Evolutionary conservation across 2,888 invertebrate genomes (phyloP).

Genomic region (Drosophila mercatorum): DNA sequence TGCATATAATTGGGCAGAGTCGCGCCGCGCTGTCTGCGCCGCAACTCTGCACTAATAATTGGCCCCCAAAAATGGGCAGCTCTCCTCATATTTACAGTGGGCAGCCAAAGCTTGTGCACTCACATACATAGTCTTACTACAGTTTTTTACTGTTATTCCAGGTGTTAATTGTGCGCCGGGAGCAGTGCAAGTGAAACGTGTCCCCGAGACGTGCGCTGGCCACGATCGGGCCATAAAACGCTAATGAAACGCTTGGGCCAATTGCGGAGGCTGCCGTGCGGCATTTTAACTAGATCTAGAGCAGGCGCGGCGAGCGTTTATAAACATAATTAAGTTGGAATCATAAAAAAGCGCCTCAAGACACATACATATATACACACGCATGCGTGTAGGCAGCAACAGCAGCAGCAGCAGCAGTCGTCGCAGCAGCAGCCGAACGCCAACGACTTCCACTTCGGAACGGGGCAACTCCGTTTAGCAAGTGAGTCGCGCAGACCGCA

Average conservation of each 20-base stretch:
- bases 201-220: slow-evolving; percentile 44
- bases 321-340: slow-evolving; percentile 78
- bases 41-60: slow-evolving; percentile 48
- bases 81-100: slow-evolving; percentile 10
- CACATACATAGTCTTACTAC: not conserved
- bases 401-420: slow-evolving; percentile 8
- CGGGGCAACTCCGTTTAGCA: slow-evolving; percentile 71
- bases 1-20: slow-evolving; percentile 76
- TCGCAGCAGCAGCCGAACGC: slow-evolving; percentile 12
- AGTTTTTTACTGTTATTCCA: slow-evolving; percentile 38
- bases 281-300: slow-evolving; percentile 69
- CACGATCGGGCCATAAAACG: slow-evolving; percentile 61
- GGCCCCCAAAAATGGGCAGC: slow-evolving; percentile 50
- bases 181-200: slow-evolving; percentile 44
- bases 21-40: slow-evolving; percentile 58
- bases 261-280: slow-evolving; percentile 51
- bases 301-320: slow-evolving; percentile 55
- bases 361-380: slow-evolving; percentile 62
- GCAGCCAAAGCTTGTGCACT: not conserved
- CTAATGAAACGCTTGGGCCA: slow-evolving; percentile 56
- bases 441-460: slow-evolving; percentile 51
- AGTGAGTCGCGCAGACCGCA: slow-evolving; percentile 54
- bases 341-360: slow-evolving; percentile 74
- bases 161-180: slow-evolving; percentile 70
- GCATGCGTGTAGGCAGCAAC: slow-evolving; percentile 66